Percentiles rank a stretch among this genome's conserved stretches.
Conservation (phyloP, 2,113 vertebrate genomes). For the Ammodytes dubius region DNA sequence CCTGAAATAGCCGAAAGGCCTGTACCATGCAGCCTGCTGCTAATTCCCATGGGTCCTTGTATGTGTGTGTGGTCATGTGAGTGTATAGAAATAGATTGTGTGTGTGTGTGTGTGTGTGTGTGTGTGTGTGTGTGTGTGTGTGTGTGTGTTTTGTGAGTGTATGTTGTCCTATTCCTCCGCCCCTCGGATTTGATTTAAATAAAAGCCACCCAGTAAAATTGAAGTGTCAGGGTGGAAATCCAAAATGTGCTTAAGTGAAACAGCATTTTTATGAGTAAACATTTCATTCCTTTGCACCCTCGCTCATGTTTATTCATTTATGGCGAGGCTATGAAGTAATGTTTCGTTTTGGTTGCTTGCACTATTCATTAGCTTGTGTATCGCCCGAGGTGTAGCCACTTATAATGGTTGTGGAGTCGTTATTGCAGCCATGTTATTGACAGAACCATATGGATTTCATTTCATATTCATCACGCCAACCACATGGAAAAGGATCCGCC, state of each 20-base stretch:
- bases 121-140: conserved; percentile 52
- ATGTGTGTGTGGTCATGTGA: conserved; percentile 59
- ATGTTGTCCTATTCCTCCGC: conserved; percentile 8
- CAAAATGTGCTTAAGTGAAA: conserved; percentile 71
- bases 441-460: conserved; percentile 71
- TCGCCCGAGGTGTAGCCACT: conserved; percentile 72
- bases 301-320: conserved; percentile 79
- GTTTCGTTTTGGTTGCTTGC: conserved; percentile 75
- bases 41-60: conserved; percentile 74
- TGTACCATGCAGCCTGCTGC: conserved; percentile 66
- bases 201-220: conserved; percentile 73
- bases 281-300: conserved; percentile 62
- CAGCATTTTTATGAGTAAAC: conserved; percentile 70
- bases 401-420: conserved; percentile 58
- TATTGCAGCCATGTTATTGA: conserved; percentile 70
- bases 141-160: conserved; percentile 44
- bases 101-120: conserved; percentile 30
- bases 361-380: conserved; percentile 77
- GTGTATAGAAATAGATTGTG: conserved; percentile 49
- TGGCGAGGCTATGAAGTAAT: conserved; percentile 58
- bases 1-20: conserved; percentile 80
- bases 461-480: conserved; percentile 65
- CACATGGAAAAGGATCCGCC: conserved; percentile 16
- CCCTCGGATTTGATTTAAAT: conserved; percentile 67
- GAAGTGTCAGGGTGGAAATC: conserved; percentile 70